Conservation (phyloP, 2,113 vertebrate genomes). For the Pygoscelis antarcticus region DNA sequence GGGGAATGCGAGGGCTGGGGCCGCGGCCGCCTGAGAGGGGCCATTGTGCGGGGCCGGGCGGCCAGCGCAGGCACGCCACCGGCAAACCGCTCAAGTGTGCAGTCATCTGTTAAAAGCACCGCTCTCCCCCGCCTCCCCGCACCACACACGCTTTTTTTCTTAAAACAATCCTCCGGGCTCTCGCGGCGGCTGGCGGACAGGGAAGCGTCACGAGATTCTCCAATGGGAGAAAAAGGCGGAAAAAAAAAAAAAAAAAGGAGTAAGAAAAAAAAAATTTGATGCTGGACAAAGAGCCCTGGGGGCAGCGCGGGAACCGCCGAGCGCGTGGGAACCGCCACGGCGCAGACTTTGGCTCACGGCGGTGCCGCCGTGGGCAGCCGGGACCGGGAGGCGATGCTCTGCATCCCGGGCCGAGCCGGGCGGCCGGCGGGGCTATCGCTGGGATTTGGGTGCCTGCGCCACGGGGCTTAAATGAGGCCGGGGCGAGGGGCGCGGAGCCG, state of each 20-base stretch:
- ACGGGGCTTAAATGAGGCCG: not conserved
- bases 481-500: not conserved
- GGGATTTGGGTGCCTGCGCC: not conserved
- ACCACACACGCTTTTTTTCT: not conserved
- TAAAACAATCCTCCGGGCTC: slow-evolving; percentile 1
- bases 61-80: slow-evolving; percentile 47
- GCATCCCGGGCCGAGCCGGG: not conserved
- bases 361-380: fast-evolving
- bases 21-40: slow-evolving; percentile 70
- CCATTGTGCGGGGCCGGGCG: slow-evolving; percentile 77
- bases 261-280: not conserved
- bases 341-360: fast-evolving
- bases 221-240: not conserved
- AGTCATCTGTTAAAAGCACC: slow-evolving; percentile 76
- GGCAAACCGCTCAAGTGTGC: slow-evolving; percentile 45
- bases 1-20: slow-evolving; percentile 42
- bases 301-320: not conserved
- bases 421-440: fast-evolving
- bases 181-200: slow-evolving; percentile 16
- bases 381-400: not conserved
- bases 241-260: too few relatives aligned
- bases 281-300: not conserved
- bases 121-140: not conserved
- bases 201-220: not conserved
- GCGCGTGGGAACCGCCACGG: fast-evolving